Evolutionary conservation across 2,797 vertebrate species (phyloP).

Genomic region (Sebastes hubbsi): DNA sequence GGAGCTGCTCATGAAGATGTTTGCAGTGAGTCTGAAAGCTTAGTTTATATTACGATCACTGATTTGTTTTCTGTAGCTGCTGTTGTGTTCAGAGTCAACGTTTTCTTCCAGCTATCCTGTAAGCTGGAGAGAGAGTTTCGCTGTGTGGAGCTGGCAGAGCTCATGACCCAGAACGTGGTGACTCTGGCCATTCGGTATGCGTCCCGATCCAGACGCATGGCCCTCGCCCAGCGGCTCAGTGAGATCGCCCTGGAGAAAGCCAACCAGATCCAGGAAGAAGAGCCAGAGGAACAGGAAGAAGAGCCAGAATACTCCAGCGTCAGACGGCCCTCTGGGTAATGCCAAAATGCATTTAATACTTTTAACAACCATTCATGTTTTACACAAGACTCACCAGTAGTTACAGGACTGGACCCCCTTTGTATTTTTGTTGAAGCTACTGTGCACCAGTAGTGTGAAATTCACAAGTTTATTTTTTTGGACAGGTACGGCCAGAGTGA

Average conservation of each 20-base stretch:
- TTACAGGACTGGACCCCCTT: neutral
- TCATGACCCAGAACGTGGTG: slow-evolving; percentile 91
- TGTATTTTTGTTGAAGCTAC: neutral
- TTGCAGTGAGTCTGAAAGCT: slow-evolving; percentile 87
- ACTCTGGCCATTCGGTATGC: slow-evolving; percentile 93
- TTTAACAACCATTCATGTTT: neutral
- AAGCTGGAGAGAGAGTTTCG: slow-evolving; percentile 95
- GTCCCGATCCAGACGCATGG: slow-evolving; percentile 89
- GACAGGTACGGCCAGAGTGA: slow-evolving; percentile 72
- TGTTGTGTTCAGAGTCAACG: neutral
- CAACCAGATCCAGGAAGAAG: slow-evolving; percentile 72
- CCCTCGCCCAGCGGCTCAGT: slow-evolving; percentile 89
- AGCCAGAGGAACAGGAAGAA: slow-evolving; percentile 72
- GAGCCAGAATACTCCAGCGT: slow-evolving; percentile 73
- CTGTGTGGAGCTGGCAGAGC: slow-evolving; percentile 91
- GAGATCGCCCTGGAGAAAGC: slow-evolving; percentile 90
- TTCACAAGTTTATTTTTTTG: neutral
- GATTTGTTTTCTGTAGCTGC: neutral
- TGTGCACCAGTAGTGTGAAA: neutral
- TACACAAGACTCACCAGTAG: neutral
- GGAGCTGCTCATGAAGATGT: slow-evolving; percentile 96
- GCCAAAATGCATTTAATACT: neutral
- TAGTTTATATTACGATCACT: neutral
- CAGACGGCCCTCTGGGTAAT: slow-evolving; percentile 80
- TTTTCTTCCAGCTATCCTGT: slow-evolving; percentile 88